Percentiles rank a stretch among this genome's conserved stretches.
Conservation (phyloP, 2,888 invertebrate species). For the Punctoribates punctum region DNA sequence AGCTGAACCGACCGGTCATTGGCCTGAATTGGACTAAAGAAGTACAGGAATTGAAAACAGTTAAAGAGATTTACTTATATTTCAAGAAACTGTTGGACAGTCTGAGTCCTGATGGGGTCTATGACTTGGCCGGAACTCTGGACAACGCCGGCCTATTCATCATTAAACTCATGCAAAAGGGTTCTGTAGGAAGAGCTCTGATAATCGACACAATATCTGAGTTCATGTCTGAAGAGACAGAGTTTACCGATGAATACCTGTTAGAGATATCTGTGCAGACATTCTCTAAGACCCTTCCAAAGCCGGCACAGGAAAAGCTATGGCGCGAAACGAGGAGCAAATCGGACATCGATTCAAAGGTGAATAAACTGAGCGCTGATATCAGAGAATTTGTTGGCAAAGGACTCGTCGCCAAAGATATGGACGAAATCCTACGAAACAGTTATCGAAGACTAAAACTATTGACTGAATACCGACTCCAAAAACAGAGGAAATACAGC, state of each 20-base stretch:
- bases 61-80: constrained; percentile 40
- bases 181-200: not conserved
- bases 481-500: not conserved
- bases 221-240: not conserved
- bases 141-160: constrained; percentile 91
- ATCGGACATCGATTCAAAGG: not conserved
- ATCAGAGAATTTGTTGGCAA: not conserved
- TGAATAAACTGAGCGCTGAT: not conserved
- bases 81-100: constrained; percentile 63
- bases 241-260: not conserved
- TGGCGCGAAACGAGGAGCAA: not conserved
- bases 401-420: not conserved
- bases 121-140: constrained; percentile 86
- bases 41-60: constrained; percentile 1
- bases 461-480: not conserved
- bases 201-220: not conserved
- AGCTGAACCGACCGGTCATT: constrained; percentile 71
- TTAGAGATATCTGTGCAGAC: not conserved
- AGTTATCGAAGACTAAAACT: not conserved
- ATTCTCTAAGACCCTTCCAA: not conserved
- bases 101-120: constrained; percentile 75
- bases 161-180: constrained; percentile 72
- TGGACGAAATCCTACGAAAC: not conserved
- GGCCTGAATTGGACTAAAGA: constrained; percentile 77
- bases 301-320: not conserved